Base-by-base conservation (phyloP, 2,797 vertebrate species). In the Lophotriccus pileatus region DNA sequence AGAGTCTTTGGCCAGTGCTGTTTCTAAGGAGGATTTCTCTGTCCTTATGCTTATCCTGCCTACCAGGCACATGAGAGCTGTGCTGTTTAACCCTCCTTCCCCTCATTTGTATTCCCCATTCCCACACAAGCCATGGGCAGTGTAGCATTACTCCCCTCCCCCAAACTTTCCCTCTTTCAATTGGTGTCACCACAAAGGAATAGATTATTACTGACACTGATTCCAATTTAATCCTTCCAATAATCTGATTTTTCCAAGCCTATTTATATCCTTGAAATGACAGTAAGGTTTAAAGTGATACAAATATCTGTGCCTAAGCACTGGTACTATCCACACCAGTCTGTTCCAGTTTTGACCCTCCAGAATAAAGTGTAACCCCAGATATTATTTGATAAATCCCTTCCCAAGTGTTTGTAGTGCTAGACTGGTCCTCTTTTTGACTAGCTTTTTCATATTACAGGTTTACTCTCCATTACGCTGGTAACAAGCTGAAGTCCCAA, bases 191-290 rank as follows among this genome's bases (percentile, higher is more conserved):
- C 30, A 73, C 59, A 79, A 94, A 90, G 67, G 49, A 95, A 90
- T 88, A 94, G 70, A 97, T 96, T 93, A 93, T 93, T 89, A 41
- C 52, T 96, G 95, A 94, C 96, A 82, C 89, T 94, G 91, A 96
- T 96, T 91, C 67, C 22, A 89, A 79, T 90, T 96, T 96, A 97
- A 96, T 96, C 96, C 94, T 93, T 70, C 66, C 59, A 93, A 95
- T 97, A 97, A 97, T 97, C 95, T 91, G 94, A 91, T 96, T 95
- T 95, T 94, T 93, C 80, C 93, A 94, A 95, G 93, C 74, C 95
- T 96, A 97, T 96, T 96, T 96, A 94, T 96, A 93, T 82, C 93
- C 74, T 87, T 87, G 85, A 93, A 94, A 94, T n/a, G 87, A 91
- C 96, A 94, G 86, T 82, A 50, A 41, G 11, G 5, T 92, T 94